phyloP scores from a whole-genome alignment of 2,888 invertebrate genomes.

The Microplitis deprimator region DNA sequence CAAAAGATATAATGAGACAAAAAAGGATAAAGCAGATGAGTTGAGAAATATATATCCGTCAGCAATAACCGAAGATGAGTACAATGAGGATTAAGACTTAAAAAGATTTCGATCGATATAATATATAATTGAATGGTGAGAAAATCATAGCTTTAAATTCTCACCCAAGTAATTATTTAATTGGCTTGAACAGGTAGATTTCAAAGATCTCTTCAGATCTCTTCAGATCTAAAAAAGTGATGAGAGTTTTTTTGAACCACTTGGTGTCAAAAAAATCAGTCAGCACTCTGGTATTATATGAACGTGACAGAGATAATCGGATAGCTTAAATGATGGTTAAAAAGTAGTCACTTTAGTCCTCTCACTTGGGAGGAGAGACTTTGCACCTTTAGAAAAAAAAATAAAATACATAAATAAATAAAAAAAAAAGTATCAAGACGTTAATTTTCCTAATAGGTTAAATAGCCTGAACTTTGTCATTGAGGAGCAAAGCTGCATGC shows the following conservation, averaged over 20 bases:
- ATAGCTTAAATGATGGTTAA: slow-evolving; percentile 31
- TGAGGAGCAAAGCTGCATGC: slow-evolving; percentile 54
- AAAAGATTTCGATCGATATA: neutral
- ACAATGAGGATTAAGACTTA: neutral
- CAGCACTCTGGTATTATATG: slow-evolving; percentile 6
- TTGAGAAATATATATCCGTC: slow-evolving; percentile 1
- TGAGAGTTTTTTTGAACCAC: slow-evolving; percentile 3
- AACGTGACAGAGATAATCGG: slow-evolving; percentile 31
- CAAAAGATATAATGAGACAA: neutral
- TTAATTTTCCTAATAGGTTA: slow-evolving; percentile 69
- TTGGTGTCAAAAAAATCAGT: slow-evolving; percentile 8
- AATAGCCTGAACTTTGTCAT: slow-evolving; percentile 54
- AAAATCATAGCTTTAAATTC: slow-evolving; percentile 42
- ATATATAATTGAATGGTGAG: slow-evolving; percentile 41
- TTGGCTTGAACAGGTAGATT: slow-evolving; percentile 35
- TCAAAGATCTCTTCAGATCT: too few species aligned
- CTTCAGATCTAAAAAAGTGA: too few species aligned
- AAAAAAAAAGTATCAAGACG: slow-evolving; percentile 43
- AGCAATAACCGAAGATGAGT: neutral
- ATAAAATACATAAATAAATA: neutral
- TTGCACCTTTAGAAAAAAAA: slow-evolving; percentile 35
- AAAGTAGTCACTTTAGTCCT: slow-evolving; percentile 16
- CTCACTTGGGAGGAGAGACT: slow-evolving; percentile 17
- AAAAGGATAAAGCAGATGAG: neutral
- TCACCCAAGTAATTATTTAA: slow-evolving; percentile 49